Percentiles rank a stretch among this genome's conserved stretches.
These are phyloP conservation scores for Pontoporia blainvillei DNA, from an alignment of 2,113 vertebrate species.

Conservation along the genomic window DNA sequence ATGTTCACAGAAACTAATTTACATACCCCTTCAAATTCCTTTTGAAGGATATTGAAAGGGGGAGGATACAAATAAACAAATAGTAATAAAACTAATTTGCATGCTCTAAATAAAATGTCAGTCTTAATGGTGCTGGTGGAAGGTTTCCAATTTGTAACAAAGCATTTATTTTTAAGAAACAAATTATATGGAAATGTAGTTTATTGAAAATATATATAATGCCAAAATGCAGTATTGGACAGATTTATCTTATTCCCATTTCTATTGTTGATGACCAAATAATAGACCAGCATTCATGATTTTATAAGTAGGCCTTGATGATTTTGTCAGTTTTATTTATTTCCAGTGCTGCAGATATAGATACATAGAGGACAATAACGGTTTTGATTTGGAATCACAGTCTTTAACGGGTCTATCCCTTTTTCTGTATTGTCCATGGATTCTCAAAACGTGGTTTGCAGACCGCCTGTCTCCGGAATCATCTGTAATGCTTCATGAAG, in stretches of 20 bases:
- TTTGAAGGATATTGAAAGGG: conserved; percentile 18
- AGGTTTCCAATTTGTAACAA: conserved; percentile 67
- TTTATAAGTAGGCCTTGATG: conserved; percentile 1
- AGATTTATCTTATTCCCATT: neutral
- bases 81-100: conserved; percentile 66
- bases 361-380: neutral
- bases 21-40: conserved; percentile 64
- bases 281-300: neutral
- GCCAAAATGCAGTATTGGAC: neutral
- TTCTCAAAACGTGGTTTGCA: neutral
- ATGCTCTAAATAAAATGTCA: conserved; percentile 54
- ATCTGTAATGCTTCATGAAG: neutral
- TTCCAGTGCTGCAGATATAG: neutral
- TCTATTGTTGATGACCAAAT: conserved; percentile 32
- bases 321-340: neutral
- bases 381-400: neutral
- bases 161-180: conserved; percentile 47
- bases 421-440: neutral
- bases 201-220: conserved; percentile 48
- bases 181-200: conserved; percentile 56
- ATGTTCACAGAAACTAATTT: conserved; percentile 67
- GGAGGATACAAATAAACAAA: conserved; percentile 44
- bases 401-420: neutral
- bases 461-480: neutral
- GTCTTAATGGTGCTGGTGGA: conserved; percentile 72